phyloP scores from a whole-genome alignment of 2,888 invertebrate genomes.

The Lymantria monacha region DNA sequence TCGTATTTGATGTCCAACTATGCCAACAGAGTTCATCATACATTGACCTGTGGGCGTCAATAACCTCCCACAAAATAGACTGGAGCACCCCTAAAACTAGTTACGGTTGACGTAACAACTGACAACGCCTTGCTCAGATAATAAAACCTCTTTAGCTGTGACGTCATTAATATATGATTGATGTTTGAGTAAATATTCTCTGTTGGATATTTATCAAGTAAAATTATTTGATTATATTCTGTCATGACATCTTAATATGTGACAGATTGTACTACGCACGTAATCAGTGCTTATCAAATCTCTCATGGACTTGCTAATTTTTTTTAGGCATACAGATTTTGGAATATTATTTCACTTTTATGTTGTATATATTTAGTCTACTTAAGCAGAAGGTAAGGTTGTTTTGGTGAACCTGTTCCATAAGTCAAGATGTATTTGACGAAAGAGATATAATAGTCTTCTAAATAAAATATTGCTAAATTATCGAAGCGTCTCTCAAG shows the following conservation, averaged over 20 bases:
- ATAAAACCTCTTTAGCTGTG: constrained; percentile 44
- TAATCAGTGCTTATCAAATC: too few relatives aligned
- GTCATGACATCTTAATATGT: neutral
- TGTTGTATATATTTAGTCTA: too few relatives aligned
- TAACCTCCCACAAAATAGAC: constrained; percentile 23
- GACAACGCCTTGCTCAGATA: constrained; percentile 49
- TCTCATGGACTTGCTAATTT: too few relatives aligned
- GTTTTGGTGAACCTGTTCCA: too few relatives aligned
- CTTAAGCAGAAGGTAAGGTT: too few relatives aligned
- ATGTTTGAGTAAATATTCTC: constrained; percentile 8
- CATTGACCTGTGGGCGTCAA: constrained; percentile 22
- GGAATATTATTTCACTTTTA: too few relatives aligned
- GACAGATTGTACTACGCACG: too few relatives aligned
- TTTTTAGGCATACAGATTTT: too few relatives aligned
- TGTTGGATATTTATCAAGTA: neutral
- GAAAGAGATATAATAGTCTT: too few relatives aligned
- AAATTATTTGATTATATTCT: neutral
- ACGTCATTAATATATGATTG: constrained; percentile 11
- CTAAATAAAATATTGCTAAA: too few relatives aligned
- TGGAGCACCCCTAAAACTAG: constrained; percentile 30
- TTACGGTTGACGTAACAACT: constrained; percentile 45
- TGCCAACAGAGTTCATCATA: constrained; percentile 6
- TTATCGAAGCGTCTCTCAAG: too few relatives aligned
- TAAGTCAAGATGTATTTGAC: too few relatives aligned
- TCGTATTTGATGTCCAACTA: constrained; percentile 4